Conservation (phyloP, 2,888 invertebrate species). For the Nezara viridula region DNA sequence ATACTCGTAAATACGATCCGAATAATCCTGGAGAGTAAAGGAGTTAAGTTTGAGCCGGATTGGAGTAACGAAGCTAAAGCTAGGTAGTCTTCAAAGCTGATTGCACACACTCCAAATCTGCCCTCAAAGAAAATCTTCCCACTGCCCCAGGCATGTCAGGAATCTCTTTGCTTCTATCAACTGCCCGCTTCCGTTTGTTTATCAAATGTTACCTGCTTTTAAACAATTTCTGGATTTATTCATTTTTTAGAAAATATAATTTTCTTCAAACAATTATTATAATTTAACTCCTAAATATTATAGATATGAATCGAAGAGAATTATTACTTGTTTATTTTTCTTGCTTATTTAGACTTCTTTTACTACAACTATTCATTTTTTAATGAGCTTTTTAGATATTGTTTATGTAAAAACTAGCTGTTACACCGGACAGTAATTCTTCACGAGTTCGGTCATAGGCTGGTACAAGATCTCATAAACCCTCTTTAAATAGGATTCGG, state of each 20-base stretch:
- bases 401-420: no score
- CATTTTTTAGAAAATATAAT: background rate
- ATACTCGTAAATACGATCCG: background rate
- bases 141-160: constrained; percentile 37
- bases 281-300: no score
- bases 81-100: background rate
- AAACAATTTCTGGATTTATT: background rate
- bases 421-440: no score
- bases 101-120: constrained; percentile 3
- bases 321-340: no score
- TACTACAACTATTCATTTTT: no score
- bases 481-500: no score
- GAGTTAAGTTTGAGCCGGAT: background rate
- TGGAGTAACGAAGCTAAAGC: background rate
- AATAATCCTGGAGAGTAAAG: background rate
- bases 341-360: no score
- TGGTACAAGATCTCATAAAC: no score
- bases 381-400: no score
- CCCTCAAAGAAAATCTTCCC: constrained; percentile 55
- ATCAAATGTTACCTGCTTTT: background rate
- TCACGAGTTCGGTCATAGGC: no score
- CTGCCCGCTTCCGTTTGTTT: background rate
- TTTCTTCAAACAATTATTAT: background rate
- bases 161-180: constrained; percentile 41
- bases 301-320: no score